phyloP scores from a whole-genome alignment of 2,888 invertebrate genomes.

The Fragum sueziense region DNA sequence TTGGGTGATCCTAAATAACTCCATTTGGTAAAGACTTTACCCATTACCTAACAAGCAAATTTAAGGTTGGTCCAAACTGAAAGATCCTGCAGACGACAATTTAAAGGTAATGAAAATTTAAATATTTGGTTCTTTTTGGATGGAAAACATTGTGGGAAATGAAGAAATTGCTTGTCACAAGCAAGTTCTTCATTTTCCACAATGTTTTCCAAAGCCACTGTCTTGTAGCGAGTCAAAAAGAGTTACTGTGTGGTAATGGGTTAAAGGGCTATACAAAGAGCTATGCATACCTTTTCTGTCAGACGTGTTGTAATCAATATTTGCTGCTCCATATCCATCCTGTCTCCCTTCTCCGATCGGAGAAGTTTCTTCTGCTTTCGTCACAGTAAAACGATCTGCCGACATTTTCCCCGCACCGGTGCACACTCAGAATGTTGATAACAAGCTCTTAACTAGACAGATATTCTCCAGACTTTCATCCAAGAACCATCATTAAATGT shows the following conservation, averaged over 20 bases:
- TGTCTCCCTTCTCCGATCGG: conserved; percentile 52
- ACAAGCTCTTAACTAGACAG: neutral
- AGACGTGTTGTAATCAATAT: conserved; percentile 27
- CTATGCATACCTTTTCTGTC: conserved; percentile 33
- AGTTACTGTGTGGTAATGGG: neutral
- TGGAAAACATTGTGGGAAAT: too few relatives aligned
- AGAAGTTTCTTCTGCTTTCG: conserved; percentile 38
- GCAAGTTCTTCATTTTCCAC: conserved; percentile 13
- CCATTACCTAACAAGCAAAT: too few relatives aligned
- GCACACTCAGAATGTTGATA: neutral
- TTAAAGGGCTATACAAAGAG: neutral
- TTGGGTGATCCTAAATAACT: too few relatives aligned
- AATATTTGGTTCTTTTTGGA: too few relatives aligned
- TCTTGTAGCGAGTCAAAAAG: neutral
- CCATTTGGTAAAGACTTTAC: too few relatives aligned
- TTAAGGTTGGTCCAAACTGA: too few relatives aligned
- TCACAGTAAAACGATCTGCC: conserved; percentile 48
- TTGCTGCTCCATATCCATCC: conserved; percentile 53
- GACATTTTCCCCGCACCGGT: conserved; percentile 31
- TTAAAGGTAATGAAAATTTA: too few relatives aligned
- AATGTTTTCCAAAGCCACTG: neutral
- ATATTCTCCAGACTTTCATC: neutral
- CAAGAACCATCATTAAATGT: neutral
- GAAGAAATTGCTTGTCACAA: neutral
- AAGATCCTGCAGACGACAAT: too few relatives aligned